A percentile compares a stretch with the other conserved stretches of the same genome.
phyloP scores from a whole-genome alignment of 2,113 vertebrate species.

The Pachycephala philippinensis region DNA sequence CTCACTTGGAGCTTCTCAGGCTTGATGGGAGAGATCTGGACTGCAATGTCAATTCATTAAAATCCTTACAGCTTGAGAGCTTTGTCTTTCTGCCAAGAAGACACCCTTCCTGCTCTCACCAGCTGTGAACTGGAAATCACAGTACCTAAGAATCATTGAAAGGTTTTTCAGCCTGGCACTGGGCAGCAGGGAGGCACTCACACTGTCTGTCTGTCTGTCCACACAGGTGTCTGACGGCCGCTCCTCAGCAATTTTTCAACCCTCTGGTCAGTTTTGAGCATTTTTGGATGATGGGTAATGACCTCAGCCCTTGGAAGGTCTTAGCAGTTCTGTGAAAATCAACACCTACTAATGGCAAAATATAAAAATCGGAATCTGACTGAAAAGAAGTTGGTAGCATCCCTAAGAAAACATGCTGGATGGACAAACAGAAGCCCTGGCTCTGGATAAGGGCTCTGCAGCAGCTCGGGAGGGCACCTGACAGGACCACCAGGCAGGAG shows the following conservation, averaged over 20 bases:
- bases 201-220: background rate
- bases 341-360: background rate
- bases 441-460: background rate
- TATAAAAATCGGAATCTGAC: background rate
- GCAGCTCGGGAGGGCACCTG: rapidly evolving
- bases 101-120: background rate
- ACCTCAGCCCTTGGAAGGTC: background rate
- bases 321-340: background rate
- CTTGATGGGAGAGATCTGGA: background rate
- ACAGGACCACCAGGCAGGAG: background rate
- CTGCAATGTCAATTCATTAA: background rate
- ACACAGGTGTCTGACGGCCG: background rate
- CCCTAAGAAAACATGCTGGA: background rate
- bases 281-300: background rate
- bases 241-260: background rate
- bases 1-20: background rate
- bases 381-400: background rate
- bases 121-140: background rate
- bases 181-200: background rate
- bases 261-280: background rate
- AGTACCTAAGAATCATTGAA: background rate
- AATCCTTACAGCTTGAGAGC: background rate
- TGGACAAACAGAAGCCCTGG: background rate
- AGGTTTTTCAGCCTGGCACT: background rate
- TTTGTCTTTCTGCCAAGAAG: background rate